phyloP scores from a whole-genome alignment of 2,888 invertebrate species.

The Macrosiphum euphorbiae region DNA sequence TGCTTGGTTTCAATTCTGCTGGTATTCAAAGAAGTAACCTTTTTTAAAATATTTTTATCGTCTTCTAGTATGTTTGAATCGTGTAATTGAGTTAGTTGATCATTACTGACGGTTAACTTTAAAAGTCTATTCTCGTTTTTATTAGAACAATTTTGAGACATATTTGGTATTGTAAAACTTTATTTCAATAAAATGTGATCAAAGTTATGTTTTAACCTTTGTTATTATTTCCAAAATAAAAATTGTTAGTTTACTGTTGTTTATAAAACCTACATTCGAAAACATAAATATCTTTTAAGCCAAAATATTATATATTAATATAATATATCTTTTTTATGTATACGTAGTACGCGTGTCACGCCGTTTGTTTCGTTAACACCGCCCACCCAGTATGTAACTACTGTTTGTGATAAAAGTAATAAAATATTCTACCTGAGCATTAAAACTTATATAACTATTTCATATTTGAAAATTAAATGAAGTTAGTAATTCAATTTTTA shows the following conservation, averaged over 20 bases:
- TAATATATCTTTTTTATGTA: no score
- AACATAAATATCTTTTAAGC: not conserved
- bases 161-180: not conserved
- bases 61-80: not conserved
- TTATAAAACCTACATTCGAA: not conserved
- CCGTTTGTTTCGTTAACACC: no score
- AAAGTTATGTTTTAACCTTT: not conserved
- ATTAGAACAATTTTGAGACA: conserved; percentile 11
- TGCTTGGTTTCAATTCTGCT: not conserved
- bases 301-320: conserved; percentile 9
- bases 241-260: not conserved
- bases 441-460: no score
- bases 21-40: not conserved
- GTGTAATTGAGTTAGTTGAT: not conserved
- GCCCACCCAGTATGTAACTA: no score
- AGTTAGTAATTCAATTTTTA: no score
- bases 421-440: no score
- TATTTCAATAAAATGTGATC: not conserved
- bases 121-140: not conserved
- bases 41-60: not conserved
- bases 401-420: no score
- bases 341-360: no score
- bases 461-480: no score
- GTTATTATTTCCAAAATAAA: not conserved
- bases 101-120: not conserved